phyloP scores from a whole-genome alignment of 2,888 invertebrate species.

The Hanleya hanleyi region DNA sequence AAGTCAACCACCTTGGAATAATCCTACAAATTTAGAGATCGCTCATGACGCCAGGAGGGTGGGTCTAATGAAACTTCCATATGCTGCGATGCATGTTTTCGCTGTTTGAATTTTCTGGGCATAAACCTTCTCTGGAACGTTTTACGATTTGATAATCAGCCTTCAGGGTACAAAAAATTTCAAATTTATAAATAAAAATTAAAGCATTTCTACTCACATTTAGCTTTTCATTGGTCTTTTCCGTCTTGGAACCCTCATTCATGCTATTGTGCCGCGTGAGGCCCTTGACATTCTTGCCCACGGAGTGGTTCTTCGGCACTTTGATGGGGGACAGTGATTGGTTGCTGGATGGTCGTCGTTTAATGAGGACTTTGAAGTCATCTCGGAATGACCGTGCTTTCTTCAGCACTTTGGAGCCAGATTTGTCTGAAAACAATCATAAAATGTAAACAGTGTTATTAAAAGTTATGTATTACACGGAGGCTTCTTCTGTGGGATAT shows the following conservation, averaged over 20 bases:
- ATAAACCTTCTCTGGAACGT: not conserved
- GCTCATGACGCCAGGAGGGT: too few species aligned
- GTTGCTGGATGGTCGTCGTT: slow-evolving; percentile 58
- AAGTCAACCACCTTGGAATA: too few species aligned
- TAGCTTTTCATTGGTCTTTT: slow-evolving; percentile 22
- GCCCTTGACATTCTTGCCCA: not conserved
- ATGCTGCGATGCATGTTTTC: not conserved
- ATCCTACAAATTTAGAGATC: too few species aligned
- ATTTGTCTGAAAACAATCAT: slow-evolving; percentile 7
- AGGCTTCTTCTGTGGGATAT: too few species aligned
- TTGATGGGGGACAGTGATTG: slow-evolving; percentile 45
- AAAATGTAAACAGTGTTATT: too few species aligned
- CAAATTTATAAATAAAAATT: not conserved
- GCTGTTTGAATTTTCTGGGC: not conserved
- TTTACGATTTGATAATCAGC: not conserved
- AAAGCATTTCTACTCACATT: slow-evolving; percentile 25
- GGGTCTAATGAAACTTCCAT: too few species aligned
- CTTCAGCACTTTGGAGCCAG: slow-evolving; percentile 61
- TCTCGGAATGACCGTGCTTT: slow-evolving; percentile 65
- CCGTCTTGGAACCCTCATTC: slow-evolving; percentile 28
- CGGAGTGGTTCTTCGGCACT: slow-evolving; percentile 33
- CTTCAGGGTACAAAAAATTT: not conserved
- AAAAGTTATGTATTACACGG: too few species aligned
- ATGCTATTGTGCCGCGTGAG: slow-evolving; percentile 27
- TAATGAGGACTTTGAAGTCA: slow-evolving; percentile 59